Percentiles rank a stretch among this genome's conserved stretches.
These are phyloP conservation scores for Heliconius ethilla DNA, from an alignment of 2,888 invertebrate genomes.

Conservation along the genomic window DNA sequence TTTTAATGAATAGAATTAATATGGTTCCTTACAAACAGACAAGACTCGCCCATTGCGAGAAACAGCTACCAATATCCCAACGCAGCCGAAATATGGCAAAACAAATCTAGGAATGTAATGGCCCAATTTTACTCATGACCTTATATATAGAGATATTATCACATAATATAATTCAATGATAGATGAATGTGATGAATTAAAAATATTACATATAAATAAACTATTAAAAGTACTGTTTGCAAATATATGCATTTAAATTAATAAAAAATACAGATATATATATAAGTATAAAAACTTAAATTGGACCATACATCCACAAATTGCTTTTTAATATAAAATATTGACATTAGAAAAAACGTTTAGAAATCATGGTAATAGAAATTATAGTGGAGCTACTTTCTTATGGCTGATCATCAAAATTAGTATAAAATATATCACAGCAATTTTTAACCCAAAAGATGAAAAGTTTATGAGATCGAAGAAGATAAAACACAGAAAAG, in stretches of 20 bases:
- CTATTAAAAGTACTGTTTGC: conserved; percentile 10
- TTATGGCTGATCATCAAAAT: conserved; percentile 65
- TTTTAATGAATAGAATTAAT: conserved; percentile 75
- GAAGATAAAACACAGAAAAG: conserved; percentile 52
- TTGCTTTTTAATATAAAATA: conserved; percentile 57
- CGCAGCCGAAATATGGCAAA: conserved; percentile 67
- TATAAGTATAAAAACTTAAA: conserved; percentile 45
- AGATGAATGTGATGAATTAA: conserved; percentile 23
- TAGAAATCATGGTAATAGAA: conserved; percentile 54
- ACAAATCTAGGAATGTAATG: conserved; percentile 61
- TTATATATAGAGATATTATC: not conserved
- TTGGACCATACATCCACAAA: conserved; percentile 66
- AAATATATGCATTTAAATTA: conserved; percentile 12
- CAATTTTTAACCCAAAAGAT: conserved; percentile 76
- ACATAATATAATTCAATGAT: conserved; percentile 25
- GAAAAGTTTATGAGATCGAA: conserved; percentile 52
- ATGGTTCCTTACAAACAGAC: conserved; percentile 75
- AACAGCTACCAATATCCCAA: conserved; percentile 70
- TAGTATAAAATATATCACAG: conserved; percentile 80
- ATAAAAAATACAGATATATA: conserved; percentile 13
- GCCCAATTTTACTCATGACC: conserved; percentile 56
- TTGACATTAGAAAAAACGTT: conserved; percentile 56
- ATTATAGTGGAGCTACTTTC: conserved; percentile 59
- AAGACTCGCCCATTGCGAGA: conserved; percentile 68
- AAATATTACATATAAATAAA: conserved; percentile 24